Evolutionary conservation across 2,888 invertebrate genomes (phyloP).

Genomic region (Calephelis perditalis): DNA sequence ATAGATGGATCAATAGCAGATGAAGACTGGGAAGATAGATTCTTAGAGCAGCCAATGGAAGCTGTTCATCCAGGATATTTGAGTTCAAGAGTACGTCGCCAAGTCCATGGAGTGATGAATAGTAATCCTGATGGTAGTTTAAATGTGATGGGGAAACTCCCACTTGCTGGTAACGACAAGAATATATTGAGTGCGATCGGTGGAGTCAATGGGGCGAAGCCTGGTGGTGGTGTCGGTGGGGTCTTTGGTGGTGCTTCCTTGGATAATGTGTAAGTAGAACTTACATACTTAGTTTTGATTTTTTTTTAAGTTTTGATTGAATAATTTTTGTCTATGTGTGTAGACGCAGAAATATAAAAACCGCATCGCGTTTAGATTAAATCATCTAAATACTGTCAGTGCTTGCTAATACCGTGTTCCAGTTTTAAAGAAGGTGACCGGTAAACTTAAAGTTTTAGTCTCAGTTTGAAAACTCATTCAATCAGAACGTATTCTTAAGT

Average conservation of each 20-base stretch:
- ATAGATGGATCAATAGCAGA: background rate
- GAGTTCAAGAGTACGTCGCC: conserved; percentile 30
- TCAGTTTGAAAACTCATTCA: no score
- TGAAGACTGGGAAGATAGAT: conserved; percentile 23
- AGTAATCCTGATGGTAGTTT: conserved; percentile 34
- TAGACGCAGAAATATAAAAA: no score
- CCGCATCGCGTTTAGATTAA: no score
- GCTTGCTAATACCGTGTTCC: no score
- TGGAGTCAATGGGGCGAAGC: conserved; percentile 26
- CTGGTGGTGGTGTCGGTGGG: conserved; percentile 30
- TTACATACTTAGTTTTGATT: no score
- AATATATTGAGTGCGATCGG: conserved; percentile 34
- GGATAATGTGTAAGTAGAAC: conserved; percentile 38
- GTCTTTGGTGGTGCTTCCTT: conserved; percentile 37
- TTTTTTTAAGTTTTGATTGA: no score
- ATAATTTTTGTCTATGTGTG: no score
- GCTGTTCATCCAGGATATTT: conserved; percentile 23
- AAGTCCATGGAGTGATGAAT: conserved; percentile 29
- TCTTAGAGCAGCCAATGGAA: conserved; percentile 26
- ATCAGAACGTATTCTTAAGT: no score
- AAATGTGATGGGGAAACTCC: conserved; percentile 32
- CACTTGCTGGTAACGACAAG: conserved; percentile 30
- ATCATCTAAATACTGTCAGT: no score
- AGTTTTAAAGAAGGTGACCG: no score
- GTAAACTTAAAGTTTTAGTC: no score